Conservation (phyloP, 2,888 invertebrate genomes). For the Lomographa bimaculata region DNA sequence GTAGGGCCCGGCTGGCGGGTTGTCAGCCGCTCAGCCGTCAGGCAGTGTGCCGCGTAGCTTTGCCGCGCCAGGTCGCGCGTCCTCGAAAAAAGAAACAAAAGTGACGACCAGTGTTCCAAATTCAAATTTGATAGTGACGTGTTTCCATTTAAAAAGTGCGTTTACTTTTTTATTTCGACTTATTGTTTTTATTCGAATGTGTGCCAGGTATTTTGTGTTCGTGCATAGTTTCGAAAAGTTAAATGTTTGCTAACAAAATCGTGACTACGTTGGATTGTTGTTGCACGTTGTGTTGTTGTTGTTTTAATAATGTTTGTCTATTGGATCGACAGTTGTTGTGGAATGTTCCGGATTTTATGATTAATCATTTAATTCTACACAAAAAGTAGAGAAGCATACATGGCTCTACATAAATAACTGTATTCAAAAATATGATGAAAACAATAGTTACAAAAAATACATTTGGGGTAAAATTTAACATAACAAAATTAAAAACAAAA, state of each 20-base stretch:
- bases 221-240: constrained; percentile 20
- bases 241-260: constrained; percentile 28
- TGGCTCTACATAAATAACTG: too few relatives aligned
- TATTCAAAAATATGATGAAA: too few relatives aligned
- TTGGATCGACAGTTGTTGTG: constrained; percentile 12
- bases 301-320: constrained; percentile 23
- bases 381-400: too few relatives aligned
- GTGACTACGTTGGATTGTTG: constrained; percentile 25
- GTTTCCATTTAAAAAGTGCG: constrained; percentile 27
- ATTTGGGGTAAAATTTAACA: too few relatives aligned
- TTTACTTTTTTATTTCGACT: constrained; percentile 28
- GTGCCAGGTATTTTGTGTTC: constrained; percentile 11
- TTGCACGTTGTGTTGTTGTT: constrained; percentile 31
- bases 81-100: constrained; percentile 14
- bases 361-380: too few relatives aligned
- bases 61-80: constrained; percentile 35
- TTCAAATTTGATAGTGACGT: constrained; percentile 38
- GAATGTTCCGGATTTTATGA: constrained; percentile 15
- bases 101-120: constrained; percentile 33
- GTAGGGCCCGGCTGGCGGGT: constrained; percentile 38
- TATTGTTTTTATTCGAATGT: constrained; percentile 28
- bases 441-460: too few relatives aligned
- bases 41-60: constrained; percentile 44
- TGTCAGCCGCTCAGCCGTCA: constrained; percentile 28
- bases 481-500: too few relatives aligned